A percentile compares a stretch with the other conserved stretches of the same genome.
Evolutionary conservation across 2,797 vertebrate genomes (phyloP).

Genomic region (Smutsia gigantea): DNA sequence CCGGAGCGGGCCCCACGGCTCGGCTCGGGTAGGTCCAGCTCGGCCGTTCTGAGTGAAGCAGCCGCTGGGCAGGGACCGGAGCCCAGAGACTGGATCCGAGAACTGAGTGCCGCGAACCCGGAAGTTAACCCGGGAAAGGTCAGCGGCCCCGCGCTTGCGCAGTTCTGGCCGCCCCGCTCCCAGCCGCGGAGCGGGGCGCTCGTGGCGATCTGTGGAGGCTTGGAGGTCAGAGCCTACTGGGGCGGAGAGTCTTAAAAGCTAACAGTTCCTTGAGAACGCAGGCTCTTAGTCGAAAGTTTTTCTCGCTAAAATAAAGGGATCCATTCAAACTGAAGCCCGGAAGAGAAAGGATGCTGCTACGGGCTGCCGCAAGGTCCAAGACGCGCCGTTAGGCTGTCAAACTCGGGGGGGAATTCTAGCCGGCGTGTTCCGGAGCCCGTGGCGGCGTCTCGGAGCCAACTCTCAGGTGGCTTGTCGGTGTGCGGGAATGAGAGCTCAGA

Average conservation of each 20-base stretch:
- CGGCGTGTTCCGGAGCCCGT: neutral
- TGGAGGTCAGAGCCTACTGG: rapidly evolving
- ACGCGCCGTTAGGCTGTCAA: neutral
- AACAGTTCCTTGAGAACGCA: neutral
- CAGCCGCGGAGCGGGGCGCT: rapidly evolving
- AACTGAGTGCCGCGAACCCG: conserved; percentile 43
- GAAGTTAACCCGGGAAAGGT: conserved; percentile 65
- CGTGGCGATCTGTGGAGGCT: rapidly evolving
- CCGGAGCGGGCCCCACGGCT: conserved; percentile 42
- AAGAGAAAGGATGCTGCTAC: neutral
- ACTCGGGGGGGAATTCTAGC: rapidly evolving
- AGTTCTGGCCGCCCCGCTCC: neutral
- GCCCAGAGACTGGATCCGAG: rapidly evolving
- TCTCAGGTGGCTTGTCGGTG: neutral
- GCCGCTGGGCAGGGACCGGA: neutral
- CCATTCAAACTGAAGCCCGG: neutral
- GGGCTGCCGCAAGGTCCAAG: conserved; percentile 63
- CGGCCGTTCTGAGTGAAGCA: neutral
- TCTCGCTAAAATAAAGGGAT: neutral
- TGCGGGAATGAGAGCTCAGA: neutral
- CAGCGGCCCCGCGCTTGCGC: conserved; percentile 3
- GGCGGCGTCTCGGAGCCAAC: neutral
- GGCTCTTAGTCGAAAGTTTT: neutral
- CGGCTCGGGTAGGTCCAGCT: neutral
- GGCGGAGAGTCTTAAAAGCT: rapidly evolving